Base-by-base conservation (phyloP, 1,140 invertebrate genomes). In the Pogonus chalceus region DNA sequence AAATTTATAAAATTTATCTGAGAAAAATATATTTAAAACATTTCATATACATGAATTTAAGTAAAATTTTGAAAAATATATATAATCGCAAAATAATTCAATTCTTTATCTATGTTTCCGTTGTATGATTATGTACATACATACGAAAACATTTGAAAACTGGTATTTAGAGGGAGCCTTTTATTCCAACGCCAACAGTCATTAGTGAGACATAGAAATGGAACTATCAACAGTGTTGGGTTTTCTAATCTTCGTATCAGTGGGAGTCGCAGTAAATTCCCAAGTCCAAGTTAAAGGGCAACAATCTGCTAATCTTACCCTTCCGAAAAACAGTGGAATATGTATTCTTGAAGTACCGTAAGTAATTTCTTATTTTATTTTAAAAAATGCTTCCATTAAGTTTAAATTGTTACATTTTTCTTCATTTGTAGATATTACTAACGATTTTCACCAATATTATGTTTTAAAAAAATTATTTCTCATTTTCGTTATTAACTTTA, bases 311-410 rank as follows among this genome's bases (percentile, higher is more conserved):
- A 31, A 31, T 31, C 7, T 43, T 9, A 43, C 9, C 18, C 37
- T 12, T 4, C 9, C 37, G 18, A 14, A 49, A 51, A n/a, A 20
- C 16, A 10, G 56, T 24, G 61, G 61, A 49, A 49, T 61, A 21
- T 62, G 61, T 50, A 50, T 48, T 31, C 35, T 61, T n/a, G 61
- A 62, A 59, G 59, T 62, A 1, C 61, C 61, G 61, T 62, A 61
- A 62, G 61, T 57, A 21, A 20, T 35, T 49, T 49, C 18, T 24
- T 50, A 51, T 4, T 35, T 10, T 9, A 23, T 3, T 23, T 54
- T 18, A 52, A 22, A 51, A 52, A 16, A 53, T 22, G 16, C 20
- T 1, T 39, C n/a, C n/a, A n/a, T n/a, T n/a, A n/a, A n/a, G n/a
- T 53, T 37, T 35, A n/a, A 12, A 48, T 53, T 52, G 3, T 51